A percentile compares a stretch with the other conserved stretches of the same genome.
These are phyloP conservation scores for Aleadryas rufinucha DNA, from an alignment of 2,113 vertebrate genomes.

Conservation along the genomic window DNA sequence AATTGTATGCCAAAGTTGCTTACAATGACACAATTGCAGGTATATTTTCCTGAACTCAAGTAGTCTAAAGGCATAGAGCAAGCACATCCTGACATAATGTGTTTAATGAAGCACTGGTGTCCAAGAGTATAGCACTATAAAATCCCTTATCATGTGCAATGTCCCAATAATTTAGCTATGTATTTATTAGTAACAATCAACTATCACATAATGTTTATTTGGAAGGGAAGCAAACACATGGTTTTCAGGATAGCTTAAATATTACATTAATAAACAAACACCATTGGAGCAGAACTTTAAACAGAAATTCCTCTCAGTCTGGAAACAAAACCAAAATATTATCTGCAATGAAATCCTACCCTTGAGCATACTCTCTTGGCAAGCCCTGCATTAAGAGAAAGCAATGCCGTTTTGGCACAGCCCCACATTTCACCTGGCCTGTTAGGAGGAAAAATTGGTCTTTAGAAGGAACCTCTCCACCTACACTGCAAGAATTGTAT, in stretches of 20 bases:
- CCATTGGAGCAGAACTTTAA: not conserved
- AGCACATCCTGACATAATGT: not conserved
- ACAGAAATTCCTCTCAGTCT: not conserved
- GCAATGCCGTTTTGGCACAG: not conserved
- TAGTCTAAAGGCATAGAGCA: not conserved
- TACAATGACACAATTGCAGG: not conserved
- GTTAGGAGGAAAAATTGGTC: not conserved
- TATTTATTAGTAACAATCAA: not conserved
- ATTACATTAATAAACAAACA: not conserved
- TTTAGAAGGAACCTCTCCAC: not conserved
- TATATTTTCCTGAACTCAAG: not conserved
- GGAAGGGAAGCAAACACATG: not conserved
- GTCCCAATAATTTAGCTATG: not conserved
- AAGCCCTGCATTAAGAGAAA: not conserved
- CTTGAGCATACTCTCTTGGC: not conserved
- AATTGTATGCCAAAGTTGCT: not conserved
- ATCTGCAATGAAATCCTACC: not conserved
- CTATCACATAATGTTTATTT: not conserved
- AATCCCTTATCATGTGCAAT: not conserved
- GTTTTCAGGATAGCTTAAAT: not conserved
- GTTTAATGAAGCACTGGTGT: not conserved
- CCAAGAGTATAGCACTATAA: not conserved
- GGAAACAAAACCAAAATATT: not conserved
- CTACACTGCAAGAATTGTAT: not conserved
- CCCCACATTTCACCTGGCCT: not conserved